Percentiles rank a stretch among this genome's conserved stretches.
Evolutionary conservation across 1,140 invertebrate genomes (phyloP).

Genomic region (Philaenus spumarius): DNA sequence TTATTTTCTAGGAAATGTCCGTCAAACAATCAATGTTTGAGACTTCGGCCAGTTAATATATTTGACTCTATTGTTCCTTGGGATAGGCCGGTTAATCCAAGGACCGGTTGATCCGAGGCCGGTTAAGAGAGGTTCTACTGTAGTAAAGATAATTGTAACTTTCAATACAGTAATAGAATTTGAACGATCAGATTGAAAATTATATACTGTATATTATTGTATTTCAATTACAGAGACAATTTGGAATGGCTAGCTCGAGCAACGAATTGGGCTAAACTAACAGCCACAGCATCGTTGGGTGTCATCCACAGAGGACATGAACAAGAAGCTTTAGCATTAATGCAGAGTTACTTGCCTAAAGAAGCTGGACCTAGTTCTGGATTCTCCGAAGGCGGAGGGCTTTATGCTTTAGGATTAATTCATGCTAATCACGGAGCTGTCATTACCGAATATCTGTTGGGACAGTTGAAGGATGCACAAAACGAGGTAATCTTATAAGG

Average conservation of each 20-base stretch:
- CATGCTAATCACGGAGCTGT: constrained; percentile 98
- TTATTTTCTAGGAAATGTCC: too few species aligned
- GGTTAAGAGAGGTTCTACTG: too few species aligned
- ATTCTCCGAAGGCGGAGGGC: constrained; percentile 96
- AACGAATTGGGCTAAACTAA: constrained; percentile 99
- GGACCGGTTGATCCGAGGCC: too few species aligned
- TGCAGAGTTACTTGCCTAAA: constrained; percentile 97
- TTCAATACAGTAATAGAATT: too few species aligned
- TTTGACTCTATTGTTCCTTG: too few species aligned
- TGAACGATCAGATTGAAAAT: too few species aligned
- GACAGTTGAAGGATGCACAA: constrained; percentile 90
- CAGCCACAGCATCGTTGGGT: constrained; percentile 95
- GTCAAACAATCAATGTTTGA: too few species aligned
- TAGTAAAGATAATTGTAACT: too few species aligned
- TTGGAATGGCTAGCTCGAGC: constrained; percentile 97
- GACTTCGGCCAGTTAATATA: too few species aligned
- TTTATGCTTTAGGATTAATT: constrained; percentile 96
- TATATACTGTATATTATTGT: background rate
- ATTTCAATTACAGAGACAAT: constrained; percentile 68
- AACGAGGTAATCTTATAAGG: constrained; percentile 77
- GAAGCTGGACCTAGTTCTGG: constrained; percentile 87
- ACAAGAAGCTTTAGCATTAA: constrained; percentile 83
- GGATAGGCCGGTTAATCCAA: too few species aligned
- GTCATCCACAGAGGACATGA: constrained; percentile 95
- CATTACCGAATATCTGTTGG: constrained; percentile 92